These are phyloP conservation scores for Ectobius pallidus DNA, from an alignment of 2,888 invertebrate genomes.

Conservation along the genomic window DNA sequence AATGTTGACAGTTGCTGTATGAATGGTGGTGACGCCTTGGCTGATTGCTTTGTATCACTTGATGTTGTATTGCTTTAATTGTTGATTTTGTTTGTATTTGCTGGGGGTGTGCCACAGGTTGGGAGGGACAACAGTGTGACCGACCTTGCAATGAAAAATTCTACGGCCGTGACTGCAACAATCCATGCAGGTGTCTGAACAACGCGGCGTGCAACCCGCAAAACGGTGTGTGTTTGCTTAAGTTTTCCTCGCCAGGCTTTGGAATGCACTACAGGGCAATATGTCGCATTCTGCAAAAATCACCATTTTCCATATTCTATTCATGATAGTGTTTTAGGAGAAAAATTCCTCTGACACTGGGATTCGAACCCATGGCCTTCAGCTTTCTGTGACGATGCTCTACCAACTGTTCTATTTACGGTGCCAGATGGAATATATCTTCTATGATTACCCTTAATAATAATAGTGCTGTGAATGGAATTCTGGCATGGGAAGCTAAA, in stretches of 20 bases:
- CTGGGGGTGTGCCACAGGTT: constrained; percentile 53
- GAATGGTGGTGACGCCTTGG: neutral
- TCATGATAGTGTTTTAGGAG: too few species aligned
- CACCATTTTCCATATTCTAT: too few species aligned
- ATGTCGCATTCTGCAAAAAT: too few species aligned
- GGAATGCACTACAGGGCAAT: neutral
- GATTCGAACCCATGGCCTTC: too few species aligned
- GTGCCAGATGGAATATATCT: too few species aligned
- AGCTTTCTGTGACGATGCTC: too few species aligned
- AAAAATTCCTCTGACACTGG: too few species aligned
- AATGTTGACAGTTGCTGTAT: neutral
- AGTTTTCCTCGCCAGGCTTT: neutral
- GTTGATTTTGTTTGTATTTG: neutral
- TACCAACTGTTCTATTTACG: too few species aligned
- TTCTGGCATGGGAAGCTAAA: too few species aligned
- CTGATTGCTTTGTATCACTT: constrained; percentile 6
- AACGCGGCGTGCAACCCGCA: constrained; percentile 83
- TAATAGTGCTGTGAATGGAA: too few species aligned
- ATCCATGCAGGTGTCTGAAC: constrained; percentile 78
- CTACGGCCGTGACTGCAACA: constrained; percentile 80
- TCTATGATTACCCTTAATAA: too few species aligned
- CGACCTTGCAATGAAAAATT: constrained; percentile 83
- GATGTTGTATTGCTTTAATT: neutral
- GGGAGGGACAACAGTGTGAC: constrained; percentile 85
- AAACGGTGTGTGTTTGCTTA: constrained; percentile 69